Conservation (phyloP, 1,140 invertebrate species). For the Drosophila sulfurigaster region DNA sequence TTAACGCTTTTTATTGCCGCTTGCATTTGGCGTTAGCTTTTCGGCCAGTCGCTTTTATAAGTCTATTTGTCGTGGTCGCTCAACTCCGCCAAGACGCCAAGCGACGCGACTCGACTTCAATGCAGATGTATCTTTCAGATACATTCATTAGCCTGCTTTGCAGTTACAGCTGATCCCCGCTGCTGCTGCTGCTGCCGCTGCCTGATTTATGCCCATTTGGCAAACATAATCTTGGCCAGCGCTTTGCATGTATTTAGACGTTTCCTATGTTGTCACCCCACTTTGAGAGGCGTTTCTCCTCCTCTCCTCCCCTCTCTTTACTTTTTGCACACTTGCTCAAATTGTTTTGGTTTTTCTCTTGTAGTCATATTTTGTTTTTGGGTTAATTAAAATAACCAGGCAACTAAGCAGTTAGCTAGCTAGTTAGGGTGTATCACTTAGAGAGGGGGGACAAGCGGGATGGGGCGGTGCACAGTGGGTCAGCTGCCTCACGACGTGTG, state of each 20-base stretch:
- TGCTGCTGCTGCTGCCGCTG: not conserved
- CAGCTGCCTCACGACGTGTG: conserved; percentile 52
- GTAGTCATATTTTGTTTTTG: conserved; percentile 44
- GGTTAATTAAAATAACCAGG: conserved; percentile 75
- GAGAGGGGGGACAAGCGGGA: not conserved
- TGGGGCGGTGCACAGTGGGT: conserved; percentile 21
- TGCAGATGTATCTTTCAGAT: conserved; percentile 78
- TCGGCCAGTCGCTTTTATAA: conserved; percentile 53
- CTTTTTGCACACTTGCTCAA: conserved; percentile 49
- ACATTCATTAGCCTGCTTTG: conserved; percentile 80
- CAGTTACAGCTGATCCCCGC: conserved; percentile 40
- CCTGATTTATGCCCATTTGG: conserved; percentile 71
- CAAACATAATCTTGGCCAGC: conserved; percentile 54
- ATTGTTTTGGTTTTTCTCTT: conserved; percentile 23
- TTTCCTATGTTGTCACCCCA: conserved; percentile 74
- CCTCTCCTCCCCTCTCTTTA: not conserved
- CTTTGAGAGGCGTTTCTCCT: conserved; percentile 12
- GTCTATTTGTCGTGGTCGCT: conserved; percentile 69
- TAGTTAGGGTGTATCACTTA: too few relatives aligned
- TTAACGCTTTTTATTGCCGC: conserved; percentile 77
- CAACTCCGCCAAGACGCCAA: conserved; percentile 1
- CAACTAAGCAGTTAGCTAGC: conserved; percentile 70
- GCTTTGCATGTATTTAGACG: conserved; percentile 61
- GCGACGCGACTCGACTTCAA: conserved; percentile 20
- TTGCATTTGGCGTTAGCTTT: conserved; percentile 50